Conservation (phyloP, 2,888 invertebrate genomes). For the Yponomeuta malinellus region DNA sequence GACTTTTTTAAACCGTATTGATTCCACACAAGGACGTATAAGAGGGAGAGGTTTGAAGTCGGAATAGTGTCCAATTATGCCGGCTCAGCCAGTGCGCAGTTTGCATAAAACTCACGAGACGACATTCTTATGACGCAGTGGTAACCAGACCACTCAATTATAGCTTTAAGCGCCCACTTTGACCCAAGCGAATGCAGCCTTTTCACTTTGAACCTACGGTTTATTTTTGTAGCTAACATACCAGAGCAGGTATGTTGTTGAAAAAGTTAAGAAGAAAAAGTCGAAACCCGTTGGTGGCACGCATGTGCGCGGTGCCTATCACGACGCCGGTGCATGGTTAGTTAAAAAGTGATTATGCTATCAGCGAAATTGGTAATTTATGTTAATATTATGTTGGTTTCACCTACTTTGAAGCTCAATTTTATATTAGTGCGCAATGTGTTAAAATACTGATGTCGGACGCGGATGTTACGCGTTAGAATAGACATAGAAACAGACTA, state of each 20-base stretch:
- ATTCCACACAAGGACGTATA: neutral
- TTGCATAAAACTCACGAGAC: conserved; percentile 1
- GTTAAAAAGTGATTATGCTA: neutral
- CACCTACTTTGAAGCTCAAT: too few species aligned
- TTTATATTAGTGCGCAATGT: too few species aligned
- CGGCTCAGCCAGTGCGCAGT: neutral
- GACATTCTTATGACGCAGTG: conserved; percentile 4
- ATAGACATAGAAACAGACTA: too few species aligned
- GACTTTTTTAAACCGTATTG: neutral
- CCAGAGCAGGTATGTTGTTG: neutral
- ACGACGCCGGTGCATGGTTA: neutral
- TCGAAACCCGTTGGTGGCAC: neutral
- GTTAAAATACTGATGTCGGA: too few species aligned
- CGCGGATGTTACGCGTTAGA: too few species aligned
- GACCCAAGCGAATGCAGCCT: neutral
- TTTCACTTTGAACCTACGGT: neutral
- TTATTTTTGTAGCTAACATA: neutral
- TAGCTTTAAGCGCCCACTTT: neutral
- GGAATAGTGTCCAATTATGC: neutral
- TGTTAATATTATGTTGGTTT: too few species aligned
- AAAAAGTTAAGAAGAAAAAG: neutral
- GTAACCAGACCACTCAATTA: neutral
- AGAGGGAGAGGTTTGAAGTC: neutral
- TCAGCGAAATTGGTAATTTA: neutral
- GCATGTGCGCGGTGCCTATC: neutral